phyloP scores from a whole-genome alignment of 1,140 invertebrate species.

The Drosophila hydei region DNA sequence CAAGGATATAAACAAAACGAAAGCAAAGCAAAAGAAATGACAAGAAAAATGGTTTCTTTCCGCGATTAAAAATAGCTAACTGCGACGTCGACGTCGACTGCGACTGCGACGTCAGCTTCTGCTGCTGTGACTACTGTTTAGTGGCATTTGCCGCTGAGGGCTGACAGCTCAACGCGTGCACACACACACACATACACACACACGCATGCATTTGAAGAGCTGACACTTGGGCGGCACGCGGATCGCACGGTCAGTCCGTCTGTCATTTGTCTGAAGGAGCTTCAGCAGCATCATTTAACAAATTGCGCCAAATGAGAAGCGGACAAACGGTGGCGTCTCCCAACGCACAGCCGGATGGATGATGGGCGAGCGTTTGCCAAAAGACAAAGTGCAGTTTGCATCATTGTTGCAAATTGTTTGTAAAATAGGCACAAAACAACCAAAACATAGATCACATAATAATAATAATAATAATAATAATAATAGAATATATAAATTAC shows the following conservation, averaged over 20 bases:
- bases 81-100: slow-evolving; percentile 45
- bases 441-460: neutral
- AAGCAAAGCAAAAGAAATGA: slow-evolving; percentile 33
- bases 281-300: slow-evolving; percentile 58
- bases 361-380: slow-evolving; percentile 39
- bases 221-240: slow-evolving; percentile 40
- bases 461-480: slow-evolving; percentile 1
- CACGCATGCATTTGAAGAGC: slow-evolving; percentile 50
- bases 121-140: slow-evolving; percentile 51
- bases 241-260: slow-evolving; percentile 40
- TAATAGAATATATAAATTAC: neutral
- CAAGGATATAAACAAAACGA: slow-evolving; percentile 12
- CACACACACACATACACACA: slow-evolving; percentile 4
- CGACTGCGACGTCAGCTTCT: slow-evolving; percentile 20
- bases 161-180: slow-evolving; percentile 53
- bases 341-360: slow-evolving; percentile 1
- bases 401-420: slow-evolving; percentile 71
- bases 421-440: slow-evolving; percentile 40
- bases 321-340: slow-evolving; percentile 11
- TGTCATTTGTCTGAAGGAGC: slow-evolving; percentile 33
- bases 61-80: slow-evolving; percentile 71
- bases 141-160: slow-evolving; percentile 75
- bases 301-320: slow-evolving; percentile 73
- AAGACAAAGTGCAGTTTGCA: slow-evolving; percentile 18
- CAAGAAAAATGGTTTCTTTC: slow-evolving; percentile 75